Percentiles rank a stretch among this genome's conserved stretches.
These are phyloP conservation scores for Archips crataeganus DNA, from an alignment of 2,888 invertebrate species.

Conservation along the genomic window DNA sequence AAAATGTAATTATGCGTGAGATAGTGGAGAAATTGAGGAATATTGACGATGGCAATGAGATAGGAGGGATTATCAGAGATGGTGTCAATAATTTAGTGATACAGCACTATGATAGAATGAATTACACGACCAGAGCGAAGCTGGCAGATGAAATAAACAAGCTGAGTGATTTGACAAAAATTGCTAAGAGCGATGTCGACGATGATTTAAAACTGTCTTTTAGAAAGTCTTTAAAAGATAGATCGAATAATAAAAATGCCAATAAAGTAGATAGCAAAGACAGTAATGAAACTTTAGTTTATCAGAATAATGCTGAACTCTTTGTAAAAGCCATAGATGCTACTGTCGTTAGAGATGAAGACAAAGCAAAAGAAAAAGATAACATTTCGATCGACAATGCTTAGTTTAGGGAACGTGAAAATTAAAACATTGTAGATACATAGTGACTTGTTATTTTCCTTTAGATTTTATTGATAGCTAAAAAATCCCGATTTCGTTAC, in stretches of 20 bases:
- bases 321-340: not conserved
- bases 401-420: not conserved
- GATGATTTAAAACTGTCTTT: not conserved
- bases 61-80: not conserved
- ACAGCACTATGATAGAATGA: conserved; percentile 26
- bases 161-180: not conserved
- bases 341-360: not conserved
- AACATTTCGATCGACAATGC: not conserved
- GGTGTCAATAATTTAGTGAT: conserved; percentile 2
- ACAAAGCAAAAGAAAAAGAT: not conserved
- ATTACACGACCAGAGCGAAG: conserved; percentile 4
- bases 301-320: not conserved
- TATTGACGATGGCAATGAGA: not conserved
- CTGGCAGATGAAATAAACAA: conserved; percentile 21
- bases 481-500: not conserved
- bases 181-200: not conserved
- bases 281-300: not conserved
- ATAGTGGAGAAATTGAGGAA: not conserved
- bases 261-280: not conserved
- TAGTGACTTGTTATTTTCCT: not conserved
- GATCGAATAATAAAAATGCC: not conserved
- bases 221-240: not conserved
- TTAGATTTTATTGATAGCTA: not conserved
- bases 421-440: not conserved
- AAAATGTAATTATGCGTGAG: conserved; percentile 8